A percentile compares a stretch with the other conserved stretches of the same genome.
phyloP scores from a whole-genome alignment of 30 jellyfish, hydroid and myxozoan genomes.

The Hydractinia echinata region DNA sequence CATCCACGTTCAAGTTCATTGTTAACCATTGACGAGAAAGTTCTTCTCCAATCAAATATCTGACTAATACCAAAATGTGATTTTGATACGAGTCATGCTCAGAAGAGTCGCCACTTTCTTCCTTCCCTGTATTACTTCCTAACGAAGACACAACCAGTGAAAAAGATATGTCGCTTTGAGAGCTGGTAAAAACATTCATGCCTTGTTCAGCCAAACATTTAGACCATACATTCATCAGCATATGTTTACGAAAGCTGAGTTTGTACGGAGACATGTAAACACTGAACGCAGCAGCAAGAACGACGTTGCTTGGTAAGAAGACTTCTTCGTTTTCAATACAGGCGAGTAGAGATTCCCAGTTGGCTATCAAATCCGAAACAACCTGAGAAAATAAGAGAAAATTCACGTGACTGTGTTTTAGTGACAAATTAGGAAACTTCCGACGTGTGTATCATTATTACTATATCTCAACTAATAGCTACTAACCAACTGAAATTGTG shows the following conservation, averaged over 20 bases:
- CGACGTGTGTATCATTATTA: background rate
- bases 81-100: constrained; percentile 12
- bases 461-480: background rate
- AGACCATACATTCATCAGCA: constrained; percentile 40
- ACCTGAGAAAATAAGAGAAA: constrained; percentile 31
- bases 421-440: background rate
- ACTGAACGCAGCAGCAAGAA: constrained; percentile 53
- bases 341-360: constrained; percentile 44
- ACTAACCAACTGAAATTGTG: constrained; percentile 54
- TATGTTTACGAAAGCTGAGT: constrained; percentile 37
- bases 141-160: constrained; percentile 32
- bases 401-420: background rate
- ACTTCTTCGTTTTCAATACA: constrained; percentile 37
- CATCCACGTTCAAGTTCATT: constrained; percentile 39
- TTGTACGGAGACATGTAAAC: constrained; percentile 49
- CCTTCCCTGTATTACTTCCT: background rate
- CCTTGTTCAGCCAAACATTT: constrained; percentile 65
- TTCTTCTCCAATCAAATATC: constrained; percentile 36
- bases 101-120: background rate
- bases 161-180: constrained; percentile 36
- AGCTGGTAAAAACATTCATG: constrained; percentile 27
- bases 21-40: constrained; percentile 45
- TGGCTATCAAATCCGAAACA: constrained; percentile 40
- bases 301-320: constrained; percentile 48
- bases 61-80: constrained; percentile 12